phyloP scores from a whole-genome alignment of 2,888 invertebrate species.

The Caenorhabditis wallacei region DNA sequence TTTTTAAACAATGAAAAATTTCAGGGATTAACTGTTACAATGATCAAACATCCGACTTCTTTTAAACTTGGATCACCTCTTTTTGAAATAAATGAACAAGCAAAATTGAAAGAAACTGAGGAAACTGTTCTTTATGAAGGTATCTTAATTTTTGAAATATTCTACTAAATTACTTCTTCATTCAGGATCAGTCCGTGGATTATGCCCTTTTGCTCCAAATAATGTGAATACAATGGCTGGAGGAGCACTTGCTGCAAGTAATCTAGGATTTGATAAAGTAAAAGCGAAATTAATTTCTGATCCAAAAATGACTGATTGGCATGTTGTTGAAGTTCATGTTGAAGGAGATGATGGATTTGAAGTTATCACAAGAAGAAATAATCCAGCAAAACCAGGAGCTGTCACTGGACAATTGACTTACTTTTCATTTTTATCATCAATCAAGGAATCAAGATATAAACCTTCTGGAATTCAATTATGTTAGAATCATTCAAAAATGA shows the following conservation, averaged over 20 bases:
- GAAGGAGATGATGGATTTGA: slow-evolving; percentile 74
- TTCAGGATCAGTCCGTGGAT: slow-evolving; percentile 85
- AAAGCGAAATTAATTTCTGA: slow-evolving; percentile 85
- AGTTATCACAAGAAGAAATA: slow-evolving; percentile 84
- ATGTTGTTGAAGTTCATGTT: slow-evolving; percentile 85
- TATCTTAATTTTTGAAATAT: slow-evolving; percentile 59
- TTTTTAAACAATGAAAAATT: slow-evolving; percentile 6
- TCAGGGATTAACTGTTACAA: slow-evolving; percentile 85
- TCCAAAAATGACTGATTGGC: slow-evolving; percentile 85
- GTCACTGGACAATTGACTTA: slow-evolving; percentile 86
- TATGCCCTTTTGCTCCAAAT: slow-evolving; percentile 86
- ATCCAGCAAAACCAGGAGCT: slow-evolving; percentile 85
- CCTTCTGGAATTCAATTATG: slow-evolving; percentile 80
- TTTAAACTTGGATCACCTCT: slow-evolving; percentile 85
- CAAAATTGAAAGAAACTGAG: slow-evolving; percentile 76
- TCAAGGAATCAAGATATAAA: slow-evolving; percentile 82
- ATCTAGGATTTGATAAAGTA: slow-evolving; percentile 85
- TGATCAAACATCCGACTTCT: slow-evolving; percentile 85
- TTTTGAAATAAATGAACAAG: slow-evolving; percentile 83
- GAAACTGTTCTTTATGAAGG: slow-evolving; percentile 85
- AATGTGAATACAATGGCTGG: slow-evolving; percentile 87
- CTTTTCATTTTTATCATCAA: slow-evolving; percentile 85
- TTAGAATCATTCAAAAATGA: slow-evolving; percentile 36
- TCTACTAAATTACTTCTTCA: not conserved
- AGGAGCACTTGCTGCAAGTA: slow-evolving; percentile 85